Conservation (phyloP, 2,888 invertebrate species). For the Nineta flava region DNA sequence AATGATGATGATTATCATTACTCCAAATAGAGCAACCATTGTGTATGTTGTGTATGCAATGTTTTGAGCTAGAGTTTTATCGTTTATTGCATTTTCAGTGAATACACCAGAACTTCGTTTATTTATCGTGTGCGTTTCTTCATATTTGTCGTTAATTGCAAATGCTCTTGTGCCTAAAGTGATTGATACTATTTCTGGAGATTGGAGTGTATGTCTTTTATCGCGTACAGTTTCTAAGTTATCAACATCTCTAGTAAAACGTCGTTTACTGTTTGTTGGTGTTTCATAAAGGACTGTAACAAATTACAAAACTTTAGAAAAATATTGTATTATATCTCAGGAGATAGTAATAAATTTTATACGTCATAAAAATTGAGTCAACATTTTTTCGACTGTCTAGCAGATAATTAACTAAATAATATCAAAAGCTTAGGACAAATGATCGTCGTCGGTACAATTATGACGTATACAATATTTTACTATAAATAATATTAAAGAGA, state of each 20-base stretch:
- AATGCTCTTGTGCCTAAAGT: slow-evolving; percentile 15
- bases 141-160: slow-evolving; percentile 2
- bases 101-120: neutral
- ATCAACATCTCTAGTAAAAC: slow-evolving; percentile 7
- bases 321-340: neutral
- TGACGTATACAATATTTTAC: too few relatives aligned
- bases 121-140: neutral
- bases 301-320: slow-evolving; percentile 6
- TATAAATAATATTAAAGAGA: too few relatives aligned
- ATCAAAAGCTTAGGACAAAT: too few relatives aligned
- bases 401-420: too few relatives aligned
- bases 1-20: too few relatives aligned
- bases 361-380: too few relatives aligned
- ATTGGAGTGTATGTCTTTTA: neutral
- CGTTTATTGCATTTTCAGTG: neutral
- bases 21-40: too few relatives aligned
- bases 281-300: slow-evolving; percentile 31
- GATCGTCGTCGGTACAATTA: too few relatives aligned
- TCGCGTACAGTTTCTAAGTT: slow-evolving; percentile 3
- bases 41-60: too few relatives aligned
- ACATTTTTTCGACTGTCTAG: too few relatives aligned
- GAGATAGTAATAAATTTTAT: neutral
- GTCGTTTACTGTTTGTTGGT: slow-evolving; percentile 25
- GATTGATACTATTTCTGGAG: slow-evolving; percentile 14
- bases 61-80: neutral